Conservation (phyloP, 1,140 invertebrate species). For the Drosophila simulans region DNA sequence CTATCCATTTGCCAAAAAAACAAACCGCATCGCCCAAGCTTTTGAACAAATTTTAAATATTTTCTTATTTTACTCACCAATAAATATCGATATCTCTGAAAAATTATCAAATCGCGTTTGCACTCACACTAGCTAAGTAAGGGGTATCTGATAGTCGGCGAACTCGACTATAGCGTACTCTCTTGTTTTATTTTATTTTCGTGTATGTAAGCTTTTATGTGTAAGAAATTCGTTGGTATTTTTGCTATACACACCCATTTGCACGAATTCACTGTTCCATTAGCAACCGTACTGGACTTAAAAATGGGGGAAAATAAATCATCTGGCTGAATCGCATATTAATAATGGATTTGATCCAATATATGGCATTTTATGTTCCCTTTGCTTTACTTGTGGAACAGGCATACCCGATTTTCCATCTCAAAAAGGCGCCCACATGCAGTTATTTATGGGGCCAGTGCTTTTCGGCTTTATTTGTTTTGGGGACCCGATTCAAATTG, state of each 20-base stretch:
- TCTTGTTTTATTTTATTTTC: background rate
- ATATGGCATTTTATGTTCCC: constrained; percentile 54
- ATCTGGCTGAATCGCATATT: constrained; percentile 43
- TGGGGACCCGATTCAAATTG: constrained; percentile 57
- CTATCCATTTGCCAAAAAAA: no score
- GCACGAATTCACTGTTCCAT: background rate
- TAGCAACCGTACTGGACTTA: background rate
- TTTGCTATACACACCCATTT: background rate
- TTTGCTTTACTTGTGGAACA: constrained; percentile 1
- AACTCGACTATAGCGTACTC: no score
- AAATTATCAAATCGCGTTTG: no score
- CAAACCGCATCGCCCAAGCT: no score
- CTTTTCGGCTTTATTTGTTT: constrained; percentile 42
- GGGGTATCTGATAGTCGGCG: no score
- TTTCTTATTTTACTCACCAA: no score
- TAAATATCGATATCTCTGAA: no score
- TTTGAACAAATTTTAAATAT: no score
- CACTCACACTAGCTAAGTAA: no score
- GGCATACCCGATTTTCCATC: background rate
- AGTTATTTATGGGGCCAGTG: constrained; percentile 59
- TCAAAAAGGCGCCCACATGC: constrained; percentile 39
- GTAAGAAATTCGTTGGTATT: background rate
- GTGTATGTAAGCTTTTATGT: background rate
- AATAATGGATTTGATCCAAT: constrained; percentile 70
- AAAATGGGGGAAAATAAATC: constrained; percentile 18